phyloP scores from a whole-genome alignment of 2,888 invertebrate genomes.

The Euclidia mi region DNA sequence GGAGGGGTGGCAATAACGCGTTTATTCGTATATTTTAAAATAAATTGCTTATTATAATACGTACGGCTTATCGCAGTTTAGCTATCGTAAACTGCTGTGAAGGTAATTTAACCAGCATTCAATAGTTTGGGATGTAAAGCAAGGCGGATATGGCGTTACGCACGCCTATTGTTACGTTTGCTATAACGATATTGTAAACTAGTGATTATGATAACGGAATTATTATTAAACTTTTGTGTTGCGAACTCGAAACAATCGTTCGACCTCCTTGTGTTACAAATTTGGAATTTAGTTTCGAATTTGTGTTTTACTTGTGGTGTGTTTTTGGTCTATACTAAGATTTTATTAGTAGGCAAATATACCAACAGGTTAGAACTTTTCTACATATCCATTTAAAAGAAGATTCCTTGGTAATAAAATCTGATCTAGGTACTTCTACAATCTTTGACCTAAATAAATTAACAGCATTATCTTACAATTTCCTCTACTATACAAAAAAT shows the following conservation, averaged over 20 bases:
- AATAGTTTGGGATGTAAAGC: constrained; percentile 68
- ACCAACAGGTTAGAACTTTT: no score
- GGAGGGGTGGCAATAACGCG: constrained; percentile 58
- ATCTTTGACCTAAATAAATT: no score
- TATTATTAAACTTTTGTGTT: constrained; percentile 54
- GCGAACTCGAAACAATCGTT: constrained; percentile 42
- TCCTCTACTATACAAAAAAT: no score
- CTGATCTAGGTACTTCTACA: no score
- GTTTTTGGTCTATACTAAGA: constrained; percentile 12
- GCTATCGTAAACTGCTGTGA: constrained; percentile 67
- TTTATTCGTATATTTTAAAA: constrained; percentile 68
- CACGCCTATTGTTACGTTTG: constrained; percentile 60
- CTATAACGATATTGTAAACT: constrained; percentile 56
- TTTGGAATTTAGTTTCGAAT: constrained; percentile 11
- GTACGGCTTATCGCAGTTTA: constrained; percentile 66
- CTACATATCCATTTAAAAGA: no score
- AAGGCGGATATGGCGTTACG: constrained; percentile 60
- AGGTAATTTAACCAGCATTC: constrained; percentile 71
- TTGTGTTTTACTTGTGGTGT: constrained; percentile 15
- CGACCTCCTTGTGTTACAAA: constrained; percentile 22
- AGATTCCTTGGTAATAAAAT: no score
- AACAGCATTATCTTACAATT: no score
- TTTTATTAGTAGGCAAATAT: no score
- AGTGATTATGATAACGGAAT: constrained; percentile 57
- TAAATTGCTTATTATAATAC: constrained; percentile 70